Conservation (phyloP, 1,140 invertebrate species). For the Gryllus bimaculatus region DNA sequence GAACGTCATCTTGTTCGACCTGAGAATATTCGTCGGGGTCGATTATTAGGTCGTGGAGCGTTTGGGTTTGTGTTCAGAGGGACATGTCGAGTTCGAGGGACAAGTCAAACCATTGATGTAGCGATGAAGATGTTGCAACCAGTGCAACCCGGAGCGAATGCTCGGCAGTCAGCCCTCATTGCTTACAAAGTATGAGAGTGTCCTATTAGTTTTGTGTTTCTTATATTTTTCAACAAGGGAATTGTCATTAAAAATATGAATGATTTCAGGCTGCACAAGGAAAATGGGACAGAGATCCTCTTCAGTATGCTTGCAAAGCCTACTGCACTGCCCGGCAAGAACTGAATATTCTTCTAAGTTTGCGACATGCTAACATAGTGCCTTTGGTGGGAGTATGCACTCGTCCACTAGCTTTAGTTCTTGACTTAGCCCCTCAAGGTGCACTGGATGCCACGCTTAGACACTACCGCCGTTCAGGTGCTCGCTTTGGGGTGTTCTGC, state of each 20-base stretch:
- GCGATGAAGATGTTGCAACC: constrained; percentile 95
- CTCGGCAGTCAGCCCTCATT: constrained; percentile 58
- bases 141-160: constrained; percentile 72
- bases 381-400: constrained; percentile 81
- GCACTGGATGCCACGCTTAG: constrained; percentile 74
- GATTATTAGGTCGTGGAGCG: constrained; percentile 84
- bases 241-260: not conserved
- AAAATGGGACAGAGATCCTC: constrained; percentile 84
- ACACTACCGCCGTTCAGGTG: constrained; percentile 73
- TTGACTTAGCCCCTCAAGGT: constrained; percentile 85
- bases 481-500: constrained; percentile 65
- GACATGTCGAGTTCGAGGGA: constrained; percentile 43
- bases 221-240: not conserved
- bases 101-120: constrained; percentile 54
- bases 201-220: not conserved
- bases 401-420: constrained; percentile 79
- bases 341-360: constrained; percentile 73
- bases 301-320: constrained; percentile 85
- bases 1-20: constrained; percentile 66
- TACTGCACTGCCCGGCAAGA: constrained; percentile 93
- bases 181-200: constrained; percentile 59
- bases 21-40: constrained; percentile 67
- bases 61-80: constrained; percentile 95
- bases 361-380: constrained; percentile 86
- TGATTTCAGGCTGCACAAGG: constrained; percentile 56